These are phyloP conservation scores for Drosophila mimetica DNA, from an alignment of 2,888 invertebrate species.

Conservation along the genomic window DNA sequence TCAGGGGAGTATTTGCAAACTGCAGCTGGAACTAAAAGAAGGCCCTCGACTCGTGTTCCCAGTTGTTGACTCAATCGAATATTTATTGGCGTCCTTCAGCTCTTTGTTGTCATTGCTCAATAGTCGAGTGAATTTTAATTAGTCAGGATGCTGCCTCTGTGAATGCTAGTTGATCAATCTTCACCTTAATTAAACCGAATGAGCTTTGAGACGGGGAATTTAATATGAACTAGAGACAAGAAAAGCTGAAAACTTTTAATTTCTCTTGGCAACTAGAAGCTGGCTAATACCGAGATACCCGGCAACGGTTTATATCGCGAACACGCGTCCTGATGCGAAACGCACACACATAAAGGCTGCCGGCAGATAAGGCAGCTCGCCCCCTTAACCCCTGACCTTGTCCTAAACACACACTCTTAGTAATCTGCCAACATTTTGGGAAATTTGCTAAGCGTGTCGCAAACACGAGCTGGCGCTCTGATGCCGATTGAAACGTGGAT, in stretches of 20 bases:
- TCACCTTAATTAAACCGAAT: constrained; percentile 7
- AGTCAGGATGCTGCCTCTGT: background rate
- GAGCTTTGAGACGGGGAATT: constrained; percentile 9
- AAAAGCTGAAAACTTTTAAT: constrained; percentile 25
- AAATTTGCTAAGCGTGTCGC: constrained; percentile 54
- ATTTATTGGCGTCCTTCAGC: background rate
- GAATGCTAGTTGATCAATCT: constrained; percentile 1
- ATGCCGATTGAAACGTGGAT: constrained; percentile 40
- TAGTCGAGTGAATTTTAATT: constrained; percentile 60
- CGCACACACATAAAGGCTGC: constrained; percentile 41
- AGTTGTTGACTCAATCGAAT: constrained; percentile 40
- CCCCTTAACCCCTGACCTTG: background rate
- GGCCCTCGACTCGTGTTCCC: constrained; percentile 3
- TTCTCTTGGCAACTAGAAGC: constrained; percentile 25
- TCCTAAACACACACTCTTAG: constrained; percentile 17
- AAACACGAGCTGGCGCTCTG: constrained; percentile 36
- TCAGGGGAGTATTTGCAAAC: constrained; percentile 24
- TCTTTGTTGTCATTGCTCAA: constrained; percentile 32
- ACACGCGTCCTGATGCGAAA: constrained; percentile 45
- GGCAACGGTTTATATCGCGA: constrained; percentile 48
- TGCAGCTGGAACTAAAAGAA: no score
- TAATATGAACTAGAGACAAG: constrained; percentile 10
- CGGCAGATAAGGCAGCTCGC: constrained; percentile 31
- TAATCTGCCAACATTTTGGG: constrained; percentile 48
- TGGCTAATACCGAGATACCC: constrained; percentile 24